These are phyloP conservation scores for Eristalis intricaria DNA, from an alignment of 2,888 invertebrate genomes.

Conservation along the genomic window DNA sequence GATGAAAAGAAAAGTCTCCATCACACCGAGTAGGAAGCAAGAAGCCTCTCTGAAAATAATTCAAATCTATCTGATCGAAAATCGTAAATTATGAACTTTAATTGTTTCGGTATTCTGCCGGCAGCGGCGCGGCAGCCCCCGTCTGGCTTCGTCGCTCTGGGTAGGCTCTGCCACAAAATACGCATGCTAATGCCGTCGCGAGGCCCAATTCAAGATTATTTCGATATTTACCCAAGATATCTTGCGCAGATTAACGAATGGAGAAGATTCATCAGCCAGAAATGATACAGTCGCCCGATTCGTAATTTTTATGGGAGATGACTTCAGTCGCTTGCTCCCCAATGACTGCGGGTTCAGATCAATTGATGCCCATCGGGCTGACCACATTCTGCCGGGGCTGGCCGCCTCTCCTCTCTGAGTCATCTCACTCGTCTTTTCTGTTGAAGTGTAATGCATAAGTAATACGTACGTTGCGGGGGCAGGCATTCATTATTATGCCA, in stretches of 20 bases:
- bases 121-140: background rate
- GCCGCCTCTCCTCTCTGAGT: background rate
- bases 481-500: constrained; percentile 28
- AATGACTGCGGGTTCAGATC: background rate
- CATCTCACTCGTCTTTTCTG: background rate
- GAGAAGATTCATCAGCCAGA: background rate
- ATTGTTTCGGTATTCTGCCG: constrained; percentile 9
- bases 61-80: constrained; percentile 30
- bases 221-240: background rate
- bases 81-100: constrained; percentile 27
- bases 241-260: constrained; percentile 11
- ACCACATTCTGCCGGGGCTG: background rate
- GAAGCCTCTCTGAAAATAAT: constrained; percentile 8
- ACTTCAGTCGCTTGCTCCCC: constrained; percentile 31
- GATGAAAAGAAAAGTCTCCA: background rate
- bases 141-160: constrained; percentile 17
- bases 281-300: constrained; percentile 35
- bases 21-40: background rate
- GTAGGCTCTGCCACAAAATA: background rate
- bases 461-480: constrained; percentile 11
- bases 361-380: background rate
- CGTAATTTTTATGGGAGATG: constrained; percentile 39
- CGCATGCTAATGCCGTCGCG: background rate
- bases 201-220: background rate
- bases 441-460: constrained; percentile 24